Evolutionary conservation across 2,888 invertebrate species (phyloP).

Genomic region (Labia minor): DNA sequence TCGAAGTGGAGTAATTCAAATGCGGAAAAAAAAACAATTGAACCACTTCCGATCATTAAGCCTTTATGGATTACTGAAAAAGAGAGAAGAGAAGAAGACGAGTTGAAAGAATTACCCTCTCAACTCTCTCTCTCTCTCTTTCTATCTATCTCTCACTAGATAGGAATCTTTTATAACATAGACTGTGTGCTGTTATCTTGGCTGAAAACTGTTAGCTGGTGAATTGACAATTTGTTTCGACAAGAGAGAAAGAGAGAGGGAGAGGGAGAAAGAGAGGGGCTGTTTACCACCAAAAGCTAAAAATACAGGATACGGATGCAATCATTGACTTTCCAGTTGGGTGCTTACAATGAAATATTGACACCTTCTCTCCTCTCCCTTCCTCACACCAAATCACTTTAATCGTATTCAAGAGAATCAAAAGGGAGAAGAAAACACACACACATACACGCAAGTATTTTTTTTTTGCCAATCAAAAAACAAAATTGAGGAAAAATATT

Average conservation of each 20-base stretch:
- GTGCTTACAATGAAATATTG: background rate
- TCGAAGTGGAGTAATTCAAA: background rate
- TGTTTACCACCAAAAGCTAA: background rate
- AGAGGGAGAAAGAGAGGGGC: too few species aligned
- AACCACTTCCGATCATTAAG: background rate
- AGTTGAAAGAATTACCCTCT: background rate
- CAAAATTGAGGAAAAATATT: too few species aligned
- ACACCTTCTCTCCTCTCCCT: too few species aligned
- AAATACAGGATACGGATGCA: slow-evolving; percentile 13
- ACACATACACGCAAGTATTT: too few species aligned
- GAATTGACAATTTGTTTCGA: background rate
- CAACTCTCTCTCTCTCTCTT: too few species aligned
- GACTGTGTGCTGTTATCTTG: background rate
- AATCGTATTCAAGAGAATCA: too few species aligned
- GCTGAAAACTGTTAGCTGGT: background rate
- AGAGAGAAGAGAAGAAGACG: background rate
- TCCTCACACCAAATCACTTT: too few species aligned
- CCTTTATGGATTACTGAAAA: background rate
- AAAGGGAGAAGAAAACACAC: too few species aligned
- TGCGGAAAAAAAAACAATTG: background rate
- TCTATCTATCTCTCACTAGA: too few species aligned
- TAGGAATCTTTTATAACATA: background rate
- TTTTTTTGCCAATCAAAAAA: too few species aligned
- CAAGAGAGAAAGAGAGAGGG: too few species aligned
- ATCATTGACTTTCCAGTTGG: slow-evolving; percentile 1